Base-by-base conservation (phyloP, 2,888 invertebrate genomes). In the Zaprionus bogoriensis region DNA sequence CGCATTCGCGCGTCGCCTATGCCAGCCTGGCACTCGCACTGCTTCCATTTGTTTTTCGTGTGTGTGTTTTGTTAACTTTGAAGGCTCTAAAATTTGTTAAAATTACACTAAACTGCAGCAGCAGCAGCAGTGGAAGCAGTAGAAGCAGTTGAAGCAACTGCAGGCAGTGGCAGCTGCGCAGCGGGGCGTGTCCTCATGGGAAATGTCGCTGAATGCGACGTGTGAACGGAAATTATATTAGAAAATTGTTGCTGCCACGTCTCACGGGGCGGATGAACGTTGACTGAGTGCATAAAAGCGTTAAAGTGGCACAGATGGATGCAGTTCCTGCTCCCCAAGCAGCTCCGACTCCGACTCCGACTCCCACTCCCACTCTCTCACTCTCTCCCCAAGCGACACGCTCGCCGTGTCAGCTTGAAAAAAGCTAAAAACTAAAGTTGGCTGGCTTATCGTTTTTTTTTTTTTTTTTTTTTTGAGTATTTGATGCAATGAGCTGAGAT, bases 201-300 rank as follows among this genome's bases (percentile, higher is more conserved):
- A 65, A 55, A 44, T 67, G 66, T 66, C 67, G 57, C 61, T 50
- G 60, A 55, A 51, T 60, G 52, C 36, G 44, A 48, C 51, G 45
- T 53, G 51, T 22, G 45, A 46, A 23, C 45, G 51, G 41, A 77
- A 77, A 77, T 76, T 60, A 61, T 70, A 69, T 67, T 66, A 67
- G 65, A 61, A 59, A 62, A 51, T 67, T 66, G 69, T 55, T 63
- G 55, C 39, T 55, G 54, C 52, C 53, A 14, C 17, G 12, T 44
- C 60, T 38, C 62, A 51, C 14, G 51, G 45, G 53, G 47, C 58
- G 50, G 20, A 60, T 52, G 64, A 60, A 47, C 51, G 57, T 55
- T 46, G 51, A 63, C 39, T 32, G 52, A 47, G 60, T 57, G 69
- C 69, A 68, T 52, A 32, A 64, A 47, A 53, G 64, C 55, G 69